Evolutionary conservation across 37 sponge, comb jelly and placozoan species (phyloP).

Genomic region (Bolinopsis microptera): DNA sequence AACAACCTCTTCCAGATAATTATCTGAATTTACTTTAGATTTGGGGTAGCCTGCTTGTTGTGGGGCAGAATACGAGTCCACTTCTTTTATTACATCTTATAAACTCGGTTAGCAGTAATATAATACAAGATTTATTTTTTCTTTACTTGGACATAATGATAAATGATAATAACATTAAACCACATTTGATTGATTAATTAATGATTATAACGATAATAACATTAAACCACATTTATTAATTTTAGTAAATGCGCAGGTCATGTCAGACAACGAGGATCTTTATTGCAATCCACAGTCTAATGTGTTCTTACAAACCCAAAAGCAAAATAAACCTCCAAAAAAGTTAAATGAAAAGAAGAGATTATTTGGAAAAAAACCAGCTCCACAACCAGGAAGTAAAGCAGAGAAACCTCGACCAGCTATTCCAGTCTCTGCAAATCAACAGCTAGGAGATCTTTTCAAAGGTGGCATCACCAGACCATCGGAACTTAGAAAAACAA

Average conservation of each 20-base stretch:
- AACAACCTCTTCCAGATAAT: too few species aligned
- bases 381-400: background rate
- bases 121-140: too few species aligned
- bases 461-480: constrained; percentile 3
- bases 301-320: background rate
- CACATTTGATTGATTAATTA: too few species aligned
- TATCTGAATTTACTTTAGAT: too few species aligned
- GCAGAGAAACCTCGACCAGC: background rate
- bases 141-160: too few species aligned
- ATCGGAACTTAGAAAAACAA: background rate
- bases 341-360: background rate
- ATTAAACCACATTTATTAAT: too few species aligned
- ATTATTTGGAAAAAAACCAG: background rate
- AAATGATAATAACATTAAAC: too few species aligned
- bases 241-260: background rate
- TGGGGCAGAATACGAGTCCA: too few species aligned
- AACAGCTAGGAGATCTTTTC: background rate
- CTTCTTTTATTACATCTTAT: too few species aligned
- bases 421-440: background rate
- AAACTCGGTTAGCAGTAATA: too few species aligned
- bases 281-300: constrained; percentile 44
- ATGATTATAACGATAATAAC: too few species aligned
- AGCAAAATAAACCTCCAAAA: background rate
- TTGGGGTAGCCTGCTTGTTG: too few species aligned
- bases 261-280: constrained; percentile 14